Evolutionary conservation across 1,140 invertebrate genomes (phyloP).

Genomic region (Lordiphosa collinella): DNA sequence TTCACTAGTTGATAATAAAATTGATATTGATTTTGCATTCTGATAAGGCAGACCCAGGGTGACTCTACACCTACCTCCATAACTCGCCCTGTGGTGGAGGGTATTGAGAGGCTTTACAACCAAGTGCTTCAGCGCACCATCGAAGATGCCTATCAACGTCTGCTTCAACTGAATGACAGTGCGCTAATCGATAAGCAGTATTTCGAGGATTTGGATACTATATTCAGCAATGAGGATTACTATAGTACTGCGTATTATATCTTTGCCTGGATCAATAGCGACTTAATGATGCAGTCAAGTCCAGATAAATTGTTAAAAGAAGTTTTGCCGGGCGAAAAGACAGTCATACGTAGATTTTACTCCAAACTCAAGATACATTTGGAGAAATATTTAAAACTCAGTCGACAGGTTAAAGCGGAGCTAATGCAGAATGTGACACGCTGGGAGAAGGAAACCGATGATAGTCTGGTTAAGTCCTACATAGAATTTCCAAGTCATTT

Average conservation of each 20-base stretch:
- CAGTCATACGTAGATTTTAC: constrained; percentile 40
- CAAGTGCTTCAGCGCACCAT: constrained; percentile 38
- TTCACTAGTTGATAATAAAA: neutral
- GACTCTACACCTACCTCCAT: neutral
- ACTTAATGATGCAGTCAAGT: constrained; percentile 11
- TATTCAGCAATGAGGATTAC: constrained; percentile 27
- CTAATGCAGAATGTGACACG: constrained; percentile 34
- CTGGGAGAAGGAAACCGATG: constrained; percentile 20
- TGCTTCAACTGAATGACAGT: constrained; percentile 29
- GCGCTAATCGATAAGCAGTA: constrained; percentile 43
- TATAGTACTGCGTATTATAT: constrained; percentile 53
- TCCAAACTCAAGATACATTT: constrained; percentile 14
- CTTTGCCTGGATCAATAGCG: constrained; percentile 40
- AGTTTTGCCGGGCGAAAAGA: constrained; percentile 47
- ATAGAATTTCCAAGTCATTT: constrained; percentile 41
- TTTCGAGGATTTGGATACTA: constrained; percentile 42
- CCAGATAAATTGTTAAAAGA: constrained; percentile 26
- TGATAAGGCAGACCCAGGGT: constrained; percentile 11
- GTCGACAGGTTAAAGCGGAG: constrained; percentile 10
- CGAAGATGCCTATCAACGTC: constrained; percentile 10
- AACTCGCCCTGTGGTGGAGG: constrained; percentile 1
- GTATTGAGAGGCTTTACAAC: constrained; percentile 48
- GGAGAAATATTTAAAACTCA: constrained; percentile 26
- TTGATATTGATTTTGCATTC: constrained; percentile 8
- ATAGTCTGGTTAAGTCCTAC: constrained; percentile 28